A percentile compares a stretch with the other conserved stretches of the same genome.
Conservation (phyloP, 2,888 invertebrate species). For the Himalopsyche anomala region DNA sequence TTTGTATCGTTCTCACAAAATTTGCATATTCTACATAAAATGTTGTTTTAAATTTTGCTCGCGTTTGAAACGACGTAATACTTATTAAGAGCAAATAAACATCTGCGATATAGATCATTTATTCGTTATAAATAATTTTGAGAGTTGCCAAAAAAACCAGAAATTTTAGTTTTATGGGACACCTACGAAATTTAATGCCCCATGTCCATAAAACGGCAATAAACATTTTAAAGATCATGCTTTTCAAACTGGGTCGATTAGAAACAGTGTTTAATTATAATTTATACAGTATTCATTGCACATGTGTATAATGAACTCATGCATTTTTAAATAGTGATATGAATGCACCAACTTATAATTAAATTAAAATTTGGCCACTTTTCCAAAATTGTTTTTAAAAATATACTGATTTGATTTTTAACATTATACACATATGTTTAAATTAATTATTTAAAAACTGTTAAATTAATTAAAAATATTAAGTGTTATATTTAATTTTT, state of each 20-base stretch:
- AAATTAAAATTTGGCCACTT: too few species aligned
- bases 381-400: too few species aligned
- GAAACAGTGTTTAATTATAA: background rate
- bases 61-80: constrained; percentile 35
- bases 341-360: too few species aligned
- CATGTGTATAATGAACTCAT: background rate
- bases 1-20: background rate
- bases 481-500: too few species aligned
- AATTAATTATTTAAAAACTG: too few species aligned
- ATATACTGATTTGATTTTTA: too few species aligned
- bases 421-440: too few species aligned
- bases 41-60: constrained; percentile 23
- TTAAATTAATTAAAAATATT: too few species aligned
- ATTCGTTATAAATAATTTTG: constrained; percentile 32
- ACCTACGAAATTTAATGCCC: constrained; percentile 38
- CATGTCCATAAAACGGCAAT: constrained; percentile 35
- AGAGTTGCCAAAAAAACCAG: constrained; percentile 43
- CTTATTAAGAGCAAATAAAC: constrained; percentile 43
- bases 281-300: background rate
- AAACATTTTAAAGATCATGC: background rate
- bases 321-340: background rate
- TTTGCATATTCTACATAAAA: constrained; percentile 42
- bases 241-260: constrained; percentile 14
- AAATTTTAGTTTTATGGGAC: constrained; percentile 40
- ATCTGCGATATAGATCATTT: constrained; percentile 40